Percentiles rank a stretch among this genome's conserved stretches.
These are phyloP conservation scores for Tamias sibiricus DNA, from an alignment of 2,113 vertebrate genomes.

Conservation along the genomic window DNA sequence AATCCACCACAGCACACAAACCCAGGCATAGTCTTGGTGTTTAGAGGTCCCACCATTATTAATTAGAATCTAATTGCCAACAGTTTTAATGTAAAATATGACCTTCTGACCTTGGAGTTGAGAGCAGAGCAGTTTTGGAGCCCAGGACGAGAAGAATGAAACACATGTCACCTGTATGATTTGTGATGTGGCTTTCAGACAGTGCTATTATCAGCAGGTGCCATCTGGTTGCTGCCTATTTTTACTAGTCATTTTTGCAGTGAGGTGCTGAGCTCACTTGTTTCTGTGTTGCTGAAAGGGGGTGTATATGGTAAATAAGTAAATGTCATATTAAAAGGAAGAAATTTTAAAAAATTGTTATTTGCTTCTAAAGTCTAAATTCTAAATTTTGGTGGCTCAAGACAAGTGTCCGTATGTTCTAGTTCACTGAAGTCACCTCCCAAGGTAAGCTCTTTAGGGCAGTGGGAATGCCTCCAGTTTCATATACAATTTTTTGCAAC, in stretches of 20 bases:
- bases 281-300: constrained; percentile 61
- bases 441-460: not conserved
- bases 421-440: not conserved
- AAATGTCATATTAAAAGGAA: constrained; percentile 67
- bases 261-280: constrained; percentile 46
- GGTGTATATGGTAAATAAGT: constrained; percentile 52
- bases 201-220: constrained; percentile 38
- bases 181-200: constrained; percentile 27
- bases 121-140: not conserved
- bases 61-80: not conserved
- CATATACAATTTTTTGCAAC: not conserved
- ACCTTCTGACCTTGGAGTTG: constrained; percentile 15
- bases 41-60: not conserved
- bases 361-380: not conserved
- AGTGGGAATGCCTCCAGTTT: not conserved
- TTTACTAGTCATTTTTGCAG: constrained; percentile 63
- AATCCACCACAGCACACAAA: not conserved
- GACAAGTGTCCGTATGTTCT: not conserved
- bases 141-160: not conserved
- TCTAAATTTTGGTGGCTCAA: constrained; percentile 14
- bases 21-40: not conserved
- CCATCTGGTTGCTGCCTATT: constrained; percentile 72
- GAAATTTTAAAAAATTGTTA: not conserved
- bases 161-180: constrained; percentile 15
- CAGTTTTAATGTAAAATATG: not conserved